phyloP scores from a whole-genome alignment of 2,797 vertebrate species.

The Hippoglossus hippoglossus region DNA sequence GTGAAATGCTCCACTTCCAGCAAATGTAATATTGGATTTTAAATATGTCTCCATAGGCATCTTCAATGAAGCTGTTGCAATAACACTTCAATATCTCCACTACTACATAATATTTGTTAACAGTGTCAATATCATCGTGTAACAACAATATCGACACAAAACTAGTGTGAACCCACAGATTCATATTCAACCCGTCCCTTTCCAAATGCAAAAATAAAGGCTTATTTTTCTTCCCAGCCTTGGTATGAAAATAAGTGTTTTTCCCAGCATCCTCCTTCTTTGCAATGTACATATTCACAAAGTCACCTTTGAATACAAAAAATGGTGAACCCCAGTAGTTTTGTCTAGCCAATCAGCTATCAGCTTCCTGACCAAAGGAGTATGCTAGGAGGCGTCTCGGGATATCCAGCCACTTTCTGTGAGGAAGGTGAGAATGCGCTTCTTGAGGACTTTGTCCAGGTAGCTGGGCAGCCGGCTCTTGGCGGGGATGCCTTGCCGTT shows the following conservation, averaged over 20 bases:
- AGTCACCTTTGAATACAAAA: constrained; percentile 41
- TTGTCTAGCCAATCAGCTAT: constrained; percentile 14
- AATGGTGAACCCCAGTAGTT: constrained; percentile 52
- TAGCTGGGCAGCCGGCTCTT: constrained; percentile 97
- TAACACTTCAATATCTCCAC: constrained; percentile 6
- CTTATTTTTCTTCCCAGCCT: constrained; percentile 13
- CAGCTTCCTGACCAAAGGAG: background rate
- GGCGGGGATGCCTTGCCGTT: constrained; percentile 94
- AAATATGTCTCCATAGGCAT: constrained; percentile 2
- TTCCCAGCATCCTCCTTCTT: constrained; percentile 35
- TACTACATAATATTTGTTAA: background rate
- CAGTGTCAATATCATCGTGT: constrained; percentile 3
- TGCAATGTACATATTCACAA: constrained; percentile 71
- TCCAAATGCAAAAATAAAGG: constrained; percentile 71
- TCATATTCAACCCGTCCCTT: constrained; percentile 10
- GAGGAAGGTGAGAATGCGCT: constrained; percentile 95
- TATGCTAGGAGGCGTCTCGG: constrained; percentile 89
- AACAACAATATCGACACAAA: constrained; percentile 21
- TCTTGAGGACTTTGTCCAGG: constrained; percentile 97
- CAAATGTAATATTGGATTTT: background rate
- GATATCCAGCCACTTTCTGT: constrained; percentile 99
- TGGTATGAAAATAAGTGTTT: constrained; percentile 70
- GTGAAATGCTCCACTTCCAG: background rate
- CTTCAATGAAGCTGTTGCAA: constrained; percentile 7
- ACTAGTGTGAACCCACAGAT: constrained; percentile 5